Conservation (phyloP, 2,888 invertebrate species). For the Incurvaria masculella region DNA sequence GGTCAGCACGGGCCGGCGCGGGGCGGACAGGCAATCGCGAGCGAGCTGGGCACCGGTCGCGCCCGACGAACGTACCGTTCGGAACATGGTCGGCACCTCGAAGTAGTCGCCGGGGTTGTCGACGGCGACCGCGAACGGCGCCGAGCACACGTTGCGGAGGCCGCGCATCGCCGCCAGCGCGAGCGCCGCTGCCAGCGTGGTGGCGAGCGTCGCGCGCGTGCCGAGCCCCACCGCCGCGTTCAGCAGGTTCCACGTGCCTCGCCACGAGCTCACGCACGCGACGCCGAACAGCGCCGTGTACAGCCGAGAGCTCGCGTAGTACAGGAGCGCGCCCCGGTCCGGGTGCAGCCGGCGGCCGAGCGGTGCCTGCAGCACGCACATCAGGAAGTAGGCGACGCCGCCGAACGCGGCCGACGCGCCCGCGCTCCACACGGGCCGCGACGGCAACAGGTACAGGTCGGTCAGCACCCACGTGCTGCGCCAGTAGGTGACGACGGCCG, state of each 20-base stretch:
- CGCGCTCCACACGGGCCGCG: conserved; percentile 58
- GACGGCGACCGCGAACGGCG: conserved; percentile 74
- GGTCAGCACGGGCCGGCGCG: too few relatives aligned
- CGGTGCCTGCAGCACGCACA: conserved; percentile 65
- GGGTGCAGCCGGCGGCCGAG: conserved; percentile 59
- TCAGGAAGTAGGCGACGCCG: conserved; percentile 64
- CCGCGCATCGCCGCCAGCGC: conserved; percentile 67
- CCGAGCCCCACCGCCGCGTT: conserved; percentile 67
- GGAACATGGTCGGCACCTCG: conserved; percentile 81
- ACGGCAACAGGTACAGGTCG: conserved; percentile 68
- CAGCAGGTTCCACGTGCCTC: conserved; percentile 77
- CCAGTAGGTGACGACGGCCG: conserved; percentile 84
- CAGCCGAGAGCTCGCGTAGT: conserved; percentile 65
- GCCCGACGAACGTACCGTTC: conserved; percentile 82
- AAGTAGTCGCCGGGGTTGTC: conserved; percentile 79
- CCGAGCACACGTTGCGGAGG: conserved; percentile 75
- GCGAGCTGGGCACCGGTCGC: too few relatives aligned
- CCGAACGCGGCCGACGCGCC: conserved; percentile 68
- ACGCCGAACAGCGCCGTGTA: conserved; percentile 76
- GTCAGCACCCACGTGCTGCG: conserved; percentile 81
- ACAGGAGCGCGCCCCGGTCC: conserved; percentile 64
- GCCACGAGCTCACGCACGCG: conserved; percentile 85
- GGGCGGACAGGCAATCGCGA: too few relatives aligned
- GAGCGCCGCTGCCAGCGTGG: conserved; percentile 63
- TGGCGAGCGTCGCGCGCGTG: conserved; percentile 57